Conservation (phyloP, 2,113 vertebrate genomes). For the Sula dactylatra region DNA sequence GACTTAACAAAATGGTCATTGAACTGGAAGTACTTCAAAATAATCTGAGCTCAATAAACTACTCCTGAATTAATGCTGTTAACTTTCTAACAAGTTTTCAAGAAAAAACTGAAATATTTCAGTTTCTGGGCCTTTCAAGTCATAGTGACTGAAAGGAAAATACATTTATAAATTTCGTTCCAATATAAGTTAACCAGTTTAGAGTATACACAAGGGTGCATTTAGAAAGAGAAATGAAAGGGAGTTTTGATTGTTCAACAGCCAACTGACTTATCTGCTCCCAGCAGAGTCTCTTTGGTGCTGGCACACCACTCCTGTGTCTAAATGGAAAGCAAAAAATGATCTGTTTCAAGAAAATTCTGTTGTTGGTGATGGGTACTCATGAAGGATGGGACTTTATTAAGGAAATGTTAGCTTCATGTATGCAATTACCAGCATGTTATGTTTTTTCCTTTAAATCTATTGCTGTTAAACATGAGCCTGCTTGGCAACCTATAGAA, state of each 20-base stretch:
- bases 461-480: background rate
- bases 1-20: background rate
- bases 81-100: background rate
- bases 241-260: background rate
- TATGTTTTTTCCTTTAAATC: background rate
- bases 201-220: background rate
- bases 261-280: background rate
- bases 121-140: background rate
- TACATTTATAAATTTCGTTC: background rate
- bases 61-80: background rate
- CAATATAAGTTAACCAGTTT: background rate
- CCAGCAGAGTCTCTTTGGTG: background rate
- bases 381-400: background rate
- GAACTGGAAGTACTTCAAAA: background rate
- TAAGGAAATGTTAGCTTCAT: background rate
- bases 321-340: background rate
- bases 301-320: background rate
- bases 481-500: background rate
- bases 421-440: background rate
- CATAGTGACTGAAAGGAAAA: background rate
- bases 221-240: background rate
- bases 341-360: background rate
- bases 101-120: background rate
- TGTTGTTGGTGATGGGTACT: background rate
- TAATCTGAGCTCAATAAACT: background rate